Percentiles rank a stretch among this genome's conserved stretches.
Conservation (phyloP, 2,113 vertebrate genomes). For the Amphilophus citrinellus region DNA sequence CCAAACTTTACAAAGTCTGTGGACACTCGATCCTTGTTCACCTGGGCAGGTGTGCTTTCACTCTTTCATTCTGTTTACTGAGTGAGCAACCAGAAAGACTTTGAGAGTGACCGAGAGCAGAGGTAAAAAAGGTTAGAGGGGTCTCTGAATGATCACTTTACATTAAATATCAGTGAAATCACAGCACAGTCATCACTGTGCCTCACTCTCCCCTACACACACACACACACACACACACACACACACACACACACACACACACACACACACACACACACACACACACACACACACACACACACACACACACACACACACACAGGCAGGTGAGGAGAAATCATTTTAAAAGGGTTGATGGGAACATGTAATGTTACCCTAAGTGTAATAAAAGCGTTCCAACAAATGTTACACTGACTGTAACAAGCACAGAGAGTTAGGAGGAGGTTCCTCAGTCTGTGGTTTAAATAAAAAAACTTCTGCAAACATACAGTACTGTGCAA, state of each 20-base stretch:
- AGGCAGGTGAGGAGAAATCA: background rate
- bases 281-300: too few species aligned
- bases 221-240: too few species aligned
- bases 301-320: too few species aligned
- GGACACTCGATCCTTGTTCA: background rate
- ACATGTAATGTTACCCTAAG: background rate
- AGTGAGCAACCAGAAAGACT: background rate
- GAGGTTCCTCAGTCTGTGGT: too few species aligned
- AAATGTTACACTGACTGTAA: background rate
- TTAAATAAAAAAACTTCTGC: too few species aligned
- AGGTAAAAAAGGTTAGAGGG: background rate
- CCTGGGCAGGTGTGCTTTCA: background rate
- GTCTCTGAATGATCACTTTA: background rate
- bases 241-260: too few species aligned
- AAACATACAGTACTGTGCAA: background rate
- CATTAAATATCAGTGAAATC: background rate
- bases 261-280: too few species aligned
- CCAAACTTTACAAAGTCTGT: background rate
- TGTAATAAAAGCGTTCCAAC: background rate
- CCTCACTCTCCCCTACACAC: too few species aligned
- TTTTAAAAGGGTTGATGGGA: background rate
- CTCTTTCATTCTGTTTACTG: rapidly evolving
- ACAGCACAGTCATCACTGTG: too few species aligned
- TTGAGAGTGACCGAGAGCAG: background rate
- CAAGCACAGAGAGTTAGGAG: too few species aligned